A percentile compares a stretch with the other conserved stretches of the same genome.
These are phyloP conservation scores for Mimumesa dahlbomi DNA, from an alignment of 2,888 invertebrate species.

Conservation along the genomic window DNA sequence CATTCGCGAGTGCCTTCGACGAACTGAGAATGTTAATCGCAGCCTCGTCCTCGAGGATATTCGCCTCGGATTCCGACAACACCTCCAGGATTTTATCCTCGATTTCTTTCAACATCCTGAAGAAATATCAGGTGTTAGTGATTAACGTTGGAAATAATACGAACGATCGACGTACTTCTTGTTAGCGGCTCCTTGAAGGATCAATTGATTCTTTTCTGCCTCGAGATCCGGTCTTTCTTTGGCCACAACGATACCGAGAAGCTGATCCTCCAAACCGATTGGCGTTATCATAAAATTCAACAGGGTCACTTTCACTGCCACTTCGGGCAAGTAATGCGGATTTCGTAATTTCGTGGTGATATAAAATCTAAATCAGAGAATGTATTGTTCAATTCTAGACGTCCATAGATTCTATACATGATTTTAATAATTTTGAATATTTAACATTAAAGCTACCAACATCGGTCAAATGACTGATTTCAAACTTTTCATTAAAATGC, in stretches of 20 bases:
- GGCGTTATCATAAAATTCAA: conserved; percentile 97
- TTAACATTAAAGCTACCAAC: too few relatives aligned
- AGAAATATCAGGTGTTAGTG: not conserved
- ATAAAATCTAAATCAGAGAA: conserved; percentile 85
- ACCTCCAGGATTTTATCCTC: conserved; percentile 95
- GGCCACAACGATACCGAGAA: conserved; percentile 94
- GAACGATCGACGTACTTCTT: conserved; percentile 80
- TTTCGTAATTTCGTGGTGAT: conserved; percentile 96
- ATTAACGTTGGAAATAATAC: not conserved
- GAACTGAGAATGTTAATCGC: conserved; percentile 93
- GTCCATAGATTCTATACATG: not conserved
- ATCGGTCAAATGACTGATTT: too few relatives aligned
- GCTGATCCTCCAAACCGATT: conserved; percentile 93
- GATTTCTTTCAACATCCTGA: conserved; percentile 90
- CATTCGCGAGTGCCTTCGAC: conserved; percentile 93
- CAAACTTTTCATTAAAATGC: too few relatives aligned
- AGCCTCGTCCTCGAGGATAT: conserved; percentile 95
- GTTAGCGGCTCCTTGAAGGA: conserved; percentile 93
- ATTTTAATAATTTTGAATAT: not conserved
- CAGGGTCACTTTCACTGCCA: conserved; percentile 95
- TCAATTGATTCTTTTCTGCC: conserved; percentile 93
- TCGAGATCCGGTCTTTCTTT: conserved; percentile 95
- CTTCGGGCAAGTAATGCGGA: conserved; percentile 96
- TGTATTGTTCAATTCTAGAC: not conserved
- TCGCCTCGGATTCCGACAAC: conserved; percentile 87